A percentile compares a stretch with the other conserved stretches of the same genome.
Evolutionary conservation across 2,888 invertebrate species (phyloP).

Genomic region (Heteromurus nitidus): DNA sequence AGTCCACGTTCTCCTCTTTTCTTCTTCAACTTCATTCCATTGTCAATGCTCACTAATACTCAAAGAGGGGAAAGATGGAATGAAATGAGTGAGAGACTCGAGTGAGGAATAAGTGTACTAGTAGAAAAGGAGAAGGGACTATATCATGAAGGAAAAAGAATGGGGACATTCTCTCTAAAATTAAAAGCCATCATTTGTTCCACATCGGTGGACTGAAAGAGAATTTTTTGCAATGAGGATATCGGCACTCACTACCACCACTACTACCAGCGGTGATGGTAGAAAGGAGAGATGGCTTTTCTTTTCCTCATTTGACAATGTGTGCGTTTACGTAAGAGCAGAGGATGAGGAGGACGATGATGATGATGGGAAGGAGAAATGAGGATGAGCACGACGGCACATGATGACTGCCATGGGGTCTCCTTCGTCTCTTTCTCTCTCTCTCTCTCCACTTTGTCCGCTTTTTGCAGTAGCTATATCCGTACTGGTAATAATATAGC

Average conservation of each 20-base stretch:
- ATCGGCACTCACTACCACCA: constrained; percentile 20
- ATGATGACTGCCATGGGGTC: constrained; percentile 58
- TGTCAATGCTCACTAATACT: constrained; percentile 32
- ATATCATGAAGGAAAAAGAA: constrained; percentile 26
- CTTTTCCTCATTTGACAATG: constrained; percentile 48
- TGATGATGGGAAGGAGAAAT: constrained; percentile 6
- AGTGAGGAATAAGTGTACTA: constrained; percentile 10
- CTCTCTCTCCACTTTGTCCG: neutral
- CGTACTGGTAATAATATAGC: neutral
- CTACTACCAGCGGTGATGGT: neutral
- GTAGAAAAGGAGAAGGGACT: neutral
- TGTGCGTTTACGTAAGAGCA: constrained; percentile 18
- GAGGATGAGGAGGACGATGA: neutral
- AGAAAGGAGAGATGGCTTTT: constrained; percentile 8
- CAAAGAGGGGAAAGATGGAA: neutral
- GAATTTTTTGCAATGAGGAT: constrained; percentile 48
- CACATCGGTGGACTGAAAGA: constrained; percentile 48
- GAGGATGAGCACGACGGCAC: constrained; percentile 52
- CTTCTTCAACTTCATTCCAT: constrained; percentile 26
- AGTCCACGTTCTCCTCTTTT: constrained; percentile 31
- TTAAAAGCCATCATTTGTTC: constrained; percentile 59
- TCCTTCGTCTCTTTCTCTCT: constrained; percentile 9
- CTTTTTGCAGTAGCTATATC: neutral
- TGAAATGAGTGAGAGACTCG: constrained; percentile 10
- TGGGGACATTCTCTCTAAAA: constrained; percentile 40